Evolutionary conservation across 1,140 invertebrate genomes (phyloP).

Genomic region (Mamestra configurata): DNA sequence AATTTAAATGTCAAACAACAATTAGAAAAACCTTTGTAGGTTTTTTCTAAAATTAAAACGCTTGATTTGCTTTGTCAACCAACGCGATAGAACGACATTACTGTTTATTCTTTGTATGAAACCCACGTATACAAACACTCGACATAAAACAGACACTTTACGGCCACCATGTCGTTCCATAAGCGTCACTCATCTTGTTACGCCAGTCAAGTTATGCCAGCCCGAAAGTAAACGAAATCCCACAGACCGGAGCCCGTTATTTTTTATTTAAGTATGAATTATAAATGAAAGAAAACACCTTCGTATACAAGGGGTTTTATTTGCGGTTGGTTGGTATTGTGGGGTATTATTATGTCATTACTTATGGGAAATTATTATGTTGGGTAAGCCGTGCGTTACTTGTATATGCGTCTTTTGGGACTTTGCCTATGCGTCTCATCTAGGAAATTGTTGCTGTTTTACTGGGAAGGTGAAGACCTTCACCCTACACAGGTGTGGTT

Average conservation of each 20-base stretch:
- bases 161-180: background rate
- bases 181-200: slow-evolving; percentile 13
- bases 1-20: too few relatives aligned
- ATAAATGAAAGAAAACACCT: slow-evolving; percentile 20
- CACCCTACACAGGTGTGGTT: too few relatives aligned
- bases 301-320: slow-evolving; percentile 6
- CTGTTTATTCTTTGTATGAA: background rate
- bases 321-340: slow-evolving; percentile 18
- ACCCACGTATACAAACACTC: slow-evolving; percentile 11
- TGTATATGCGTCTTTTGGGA: background rate
- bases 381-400: background rate
- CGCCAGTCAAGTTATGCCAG: background rate
- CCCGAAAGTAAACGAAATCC: slow-evolving; percentile 33
- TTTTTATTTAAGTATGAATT: slow-evolving; percentile 24
- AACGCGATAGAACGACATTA: background rate
- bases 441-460: background rate
- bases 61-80: background rate
- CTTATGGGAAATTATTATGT: background rate
- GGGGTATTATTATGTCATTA: slow-evolving; percentile 5
- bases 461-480: too few relatives aligned
- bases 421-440: background rate
- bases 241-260: slow-evolving; percentile 5
- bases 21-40: too few relatives aligned
- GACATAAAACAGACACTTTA: slow-evolving; percentile 8
- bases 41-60: too few relatives aligned